phyloP scores from a whole-genome alignment of 2,113 vertebrate species.

The Corydoras sp. region DNA sequence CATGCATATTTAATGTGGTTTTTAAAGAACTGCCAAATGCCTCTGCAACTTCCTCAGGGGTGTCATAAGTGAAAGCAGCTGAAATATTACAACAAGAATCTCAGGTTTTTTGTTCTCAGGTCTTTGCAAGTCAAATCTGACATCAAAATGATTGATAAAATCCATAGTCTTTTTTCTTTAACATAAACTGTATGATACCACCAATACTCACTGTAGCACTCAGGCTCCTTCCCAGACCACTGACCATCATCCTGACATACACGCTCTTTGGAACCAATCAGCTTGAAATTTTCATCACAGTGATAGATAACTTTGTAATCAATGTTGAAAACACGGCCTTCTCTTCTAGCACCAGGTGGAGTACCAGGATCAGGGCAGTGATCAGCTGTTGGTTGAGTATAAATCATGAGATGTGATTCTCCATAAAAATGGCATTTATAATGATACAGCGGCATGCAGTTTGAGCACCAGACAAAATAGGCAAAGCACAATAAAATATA shows the following conservation, averaged over 20 bases:
- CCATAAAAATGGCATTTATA: no score
- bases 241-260: constrained; percentile 54
- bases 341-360: constrained; percentile 56
- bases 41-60: constrained; percentile 57
- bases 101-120: no score
- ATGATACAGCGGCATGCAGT: no score
- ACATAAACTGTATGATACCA: neutral
- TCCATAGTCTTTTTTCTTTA: neutral
- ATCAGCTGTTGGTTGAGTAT: constrained; percentile 46
- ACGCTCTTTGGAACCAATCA: constrained; percentile 60
- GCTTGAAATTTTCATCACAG: constrained; percentile 50
- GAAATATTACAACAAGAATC: constrained; percentile 19
- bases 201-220: constrained; percentile 64
- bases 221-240: constrained; percentile 63
- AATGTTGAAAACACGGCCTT: constrained; percentile 53
- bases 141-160: neutral
- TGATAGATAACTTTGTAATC: constrained; percentile 58
- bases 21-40: constrained; percentile 54
- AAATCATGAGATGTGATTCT: neutral
- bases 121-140: neutral
- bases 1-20: constrained; percentile 45
- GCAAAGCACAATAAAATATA: no score
- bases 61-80: constrained; percentile 65
- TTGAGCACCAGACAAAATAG: no score
- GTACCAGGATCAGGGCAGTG: constrained; percentile 62